Evolutionary conservation across 2,113 vertebrate species (phyloP).

Genomic region (Platysteira castanea): DNA sequence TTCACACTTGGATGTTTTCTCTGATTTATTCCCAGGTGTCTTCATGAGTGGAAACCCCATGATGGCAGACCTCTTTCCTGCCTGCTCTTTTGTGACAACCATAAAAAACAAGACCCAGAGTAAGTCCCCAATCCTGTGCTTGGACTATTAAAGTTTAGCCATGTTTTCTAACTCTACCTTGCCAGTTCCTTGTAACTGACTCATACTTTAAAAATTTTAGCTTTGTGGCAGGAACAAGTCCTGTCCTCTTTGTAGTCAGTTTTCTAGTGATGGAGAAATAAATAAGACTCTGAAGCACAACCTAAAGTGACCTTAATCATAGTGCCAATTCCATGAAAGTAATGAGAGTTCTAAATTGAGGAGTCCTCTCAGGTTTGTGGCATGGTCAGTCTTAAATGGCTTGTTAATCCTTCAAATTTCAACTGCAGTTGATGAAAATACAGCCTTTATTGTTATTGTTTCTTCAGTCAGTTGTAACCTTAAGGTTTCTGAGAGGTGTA

Average conservation of each 20-base stretch:
- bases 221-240: not conserved
- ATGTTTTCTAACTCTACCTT: not conserved
- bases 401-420: not conserved
- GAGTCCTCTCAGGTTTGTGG: not conserved
- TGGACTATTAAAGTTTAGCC: not conserved
- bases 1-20: not conserved
- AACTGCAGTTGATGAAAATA: not conserved
- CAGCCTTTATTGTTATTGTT: not conserved
- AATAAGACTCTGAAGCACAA: not conserved
- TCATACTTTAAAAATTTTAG: not conserved
- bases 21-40: constrained; percentile 77
- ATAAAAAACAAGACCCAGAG: constrained; percentile 98
- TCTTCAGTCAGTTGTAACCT: not conserved
- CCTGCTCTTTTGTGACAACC: constrained; percentile 97
- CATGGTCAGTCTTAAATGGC: not conserved
- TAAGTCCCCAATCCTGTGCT: constrained; percentile 65
- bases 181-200: not conserved
- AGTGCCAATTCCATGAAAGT: not conserved
- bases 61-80: constrained; percentile 91
- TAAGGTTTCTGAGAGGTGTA: not conserved
- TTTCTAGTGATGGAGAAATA: not conserved
- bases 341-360: not conserved
- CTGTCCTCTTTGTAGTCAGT: not conserved
- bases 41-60: constrained; percentile 94
- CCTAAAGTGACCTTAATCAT: not conserved